phyloP scores from a whole-genome alignment of 2,797 vertebrate genomes.

The Labroides dimidiatus region DNA sequence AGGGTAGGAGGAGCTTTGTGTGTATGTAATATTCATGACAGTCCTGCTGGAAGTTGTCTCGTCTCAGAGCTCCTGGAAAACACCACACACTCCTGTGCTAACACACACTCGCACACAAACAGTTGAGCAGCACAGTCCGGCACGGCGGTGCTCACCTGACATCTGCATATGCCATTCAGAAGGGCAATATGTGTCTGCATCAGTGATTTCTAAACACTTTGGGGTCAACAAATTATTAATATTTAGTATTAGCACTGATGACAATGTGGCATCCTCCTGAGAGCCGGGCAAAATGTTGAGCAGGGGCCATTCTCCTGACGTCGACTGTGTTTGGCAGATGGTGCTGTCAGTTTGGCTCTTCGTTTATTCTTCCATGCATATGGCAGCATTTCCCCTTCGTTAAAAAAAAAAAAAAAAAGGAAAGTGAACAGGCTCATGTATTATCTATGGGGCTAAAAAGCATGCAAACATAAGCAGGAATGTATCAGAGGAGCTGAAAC shows the following conservation, averaged over 20 bases:
- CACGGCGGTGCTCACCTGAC: slow-evolving; percentile 80
- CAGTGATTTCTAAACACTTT: slow-evolving; percentile 88
- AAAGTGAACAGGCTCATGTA: slow-evolving; percentile 84
- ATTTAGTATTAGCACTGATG: slow-evolving; percentile 84
- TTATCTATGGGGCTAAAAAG: slow-evolving; percentile 91
- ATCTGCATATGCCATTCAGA: slow-evolving; percentile 88
- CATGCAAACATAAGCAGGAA: slow-evolving; percentile 84
- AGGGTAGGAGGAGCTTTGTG: slow-evolving; percentile 58
- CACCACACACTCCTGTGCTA: slow-evolving; percentile 48
- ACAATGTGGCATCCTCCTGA: slow-evolving; percentile 85
- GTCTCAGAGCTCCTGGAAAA: slow-evolving; percentile 72
- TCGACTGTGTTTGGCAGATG: slow-evolving; percentile 90
- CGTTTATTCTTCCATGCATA: slow-evolving; percentile 89
- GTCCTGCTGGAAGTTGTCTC: slow-evolving; percentile 78
- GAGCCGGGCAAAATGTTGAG: slow-evolving; percentile 80
- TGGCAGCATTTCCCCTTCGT: slow-evolving; percentile 86
- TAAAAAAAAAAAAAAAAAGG: slow-evolving; percentile 74
- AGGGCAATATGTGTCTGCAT: slow-evolving; percentile 82
- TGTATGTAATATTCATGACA: slow-evolving; percentile 83
- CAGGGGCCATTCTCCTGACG: slow-evolving; percentile 83
- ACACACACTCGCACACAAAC: slow-evolving; percentile 17
- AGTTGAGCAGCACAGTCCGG: slow-evolving; percentile 54
- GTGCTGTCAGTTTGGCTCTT: slow-evolving; percentile 89
- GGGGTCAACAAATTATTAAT: slow-evolving; percentile 88
- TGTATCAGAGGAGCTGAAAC: slow-evolving; percentile 88